A percentile compares a stretch with the other conserved stretches of the same genome.
These are phyloP conservation scores for Eunapius fragilis DNA, from an alignment of 37 sponge, comb jelly and placozoan species.

Conservation along the genomic window DNA sequence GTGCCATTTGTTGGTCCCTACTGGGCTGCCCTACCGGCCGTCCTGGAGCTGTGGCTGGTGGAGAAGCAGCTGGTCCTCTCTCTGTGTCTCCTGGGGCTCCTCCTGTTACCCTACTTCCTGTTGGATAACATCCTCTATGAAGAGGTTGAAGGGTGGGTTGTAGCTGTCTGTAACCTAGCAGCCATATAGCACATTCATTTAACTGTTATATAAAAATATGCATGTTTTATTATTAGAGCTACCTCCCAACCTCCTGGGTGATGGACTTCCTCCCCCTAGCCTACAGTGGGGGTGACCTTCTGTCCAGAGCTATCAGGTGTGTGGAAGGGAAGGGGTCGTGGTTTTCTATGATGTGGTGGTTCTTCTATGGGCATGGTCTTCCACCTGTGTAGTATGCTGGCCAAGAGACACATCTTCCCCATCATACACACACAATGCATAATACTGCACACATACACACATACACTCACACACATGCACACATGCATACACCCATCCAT, in stretches of 20 bases:
- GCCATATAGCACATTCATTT: too few relatives aligned
- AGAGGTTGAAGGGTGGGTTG: slow-evolving; percentile 87
- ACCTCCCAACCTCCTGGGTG: slow-evolving; percentile 75
- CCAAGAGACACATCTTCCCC: too few relatives aligned
- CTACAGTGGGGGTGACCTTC: slow-evolving; percentile 14
- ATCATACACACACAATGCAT: too few relatives aligned
- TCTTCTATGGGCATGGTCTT: too few relatives aligned
- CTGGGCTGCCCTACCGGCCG: slow-evolving; percentile 87
- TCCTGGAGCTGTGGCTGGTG: slow-evolving; percentile 90
- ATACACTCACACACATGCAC: too few relatives aligned
- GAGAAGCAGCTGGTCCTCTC: slow-evolving; percentile 66
- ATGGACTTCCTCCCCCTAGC: slow-evolving; percentile 54
- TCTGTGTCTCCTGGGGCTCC: slow-evolving; percentile 55
- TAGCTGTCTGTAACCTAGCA: too few relatives aligned
- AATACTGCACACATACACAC: too few relatives aligned
- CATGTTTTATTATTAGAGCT: slow-evolving; percentile 60
- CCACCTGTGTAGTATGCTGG: too few relatives aligned
- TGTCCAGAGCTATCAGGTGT: slow-evolving; percentile 57
- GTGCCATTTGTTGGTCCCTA: slow-evolving; percentile 93
- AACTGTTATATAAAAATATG: too few relatives aligned
- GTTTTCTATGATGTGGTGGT: too few relatives aligned
- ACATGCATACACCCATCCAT: too few relatives aligned
- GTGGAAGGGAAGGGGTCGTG: too few relatives aligned
- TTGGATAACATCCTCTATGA: slow-evolving; percentile 89
- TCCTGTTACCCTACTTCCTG: slow-evolving; percentile 81